Evolutionary conservation across 2,888 invertebrate genomes (phyloP).

Genomic region (Parascotia fuliginaria): DNA sequence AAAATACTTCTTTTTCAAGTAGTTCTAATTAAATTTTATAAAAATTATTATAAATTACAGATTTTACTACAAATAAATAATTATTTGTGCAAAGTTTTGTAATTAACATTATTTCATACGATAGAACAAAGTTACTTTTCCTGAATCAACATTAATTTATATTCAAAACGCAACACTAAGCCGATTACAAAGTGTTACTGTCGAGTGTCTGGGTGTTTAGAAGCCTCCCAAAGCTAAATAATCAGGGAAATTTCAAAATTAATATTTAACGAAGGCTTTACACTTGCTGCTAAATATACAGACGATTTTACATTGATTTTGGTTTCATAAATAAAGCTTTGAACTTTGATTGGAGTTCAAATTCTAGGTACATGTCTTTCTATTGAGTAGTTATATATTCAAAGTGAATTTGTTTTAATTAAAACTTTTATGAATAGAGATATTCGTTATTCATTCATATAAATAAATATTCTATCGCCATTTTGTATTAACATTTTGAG

Average conservation of each 20-base stretch:
- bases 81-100: too few species aligned
- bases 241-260: conserved; percentile 28
- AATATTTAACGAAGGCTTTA: conserved; percentile 45
- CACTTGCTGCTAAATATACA: conserved; percentile 1
- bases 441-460: neutral
- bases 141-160: neutral
- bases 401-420: neutral
- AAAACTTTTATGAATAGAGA: neutral
- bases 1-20: too few species aligned
- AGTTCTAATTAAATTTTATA: too few species aligned
- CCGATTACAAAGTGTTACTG: conserved; percentile 31
- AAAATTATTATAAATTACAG: too few species aligned
- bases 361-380: neutral
- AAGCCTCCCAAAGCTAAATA: conserved; percentile 10
- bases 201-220: conserved; percentile 32
- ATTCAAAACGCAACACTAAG: conserved; percentile 14
- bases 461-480: too few species aligned
- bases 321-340: conserved; percentile 1
- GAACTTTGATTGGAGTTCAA: neutral
- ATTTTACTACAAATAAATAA: too few species aligned
- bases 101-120: too few species aligned
- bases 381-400: neutral
- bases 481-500: too few species aligned
- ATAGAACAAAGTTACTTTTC: neutral
- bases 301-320: too few species aligned